Conservation (phyloP, 2,888 invertebrate genomes). For the Gymnosoma rotundatum region DNA sequence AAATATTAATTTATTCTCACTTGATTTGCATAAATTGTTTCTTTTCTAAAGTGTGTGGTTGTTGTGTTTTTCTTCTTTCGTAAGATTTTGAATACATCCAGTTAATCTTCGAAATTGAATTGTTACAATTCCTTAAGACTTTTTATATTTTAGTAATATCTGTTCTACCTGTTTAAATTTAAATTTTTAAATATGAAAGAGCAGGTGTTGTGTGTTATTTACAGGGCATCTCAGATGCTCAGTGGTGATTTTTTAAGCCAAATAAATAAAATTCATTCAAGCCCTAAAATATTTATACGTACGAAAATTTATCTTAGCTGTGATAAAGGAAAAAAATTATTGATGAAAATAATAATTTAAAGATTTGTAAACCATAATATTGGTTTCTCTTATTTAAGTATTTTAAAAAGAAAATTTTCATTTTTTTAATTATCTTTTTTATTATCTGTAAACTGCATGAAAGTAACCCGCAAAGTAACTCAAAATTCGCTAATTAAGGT, state of each 20-base stretch:
- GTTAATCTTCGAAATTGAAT: slow-evolving; percentile 49
- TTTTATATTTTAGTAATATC: background rate
- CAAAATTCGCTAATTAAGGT: slow-evolving; percentile 46
- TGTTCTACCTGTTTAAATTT: background rate
- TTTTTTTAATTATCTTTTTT: slow-evolving; percentile 41
- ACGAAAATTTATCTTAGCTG: no score
- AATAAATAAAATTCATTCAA: no score
- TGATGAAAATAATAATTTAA: no score
- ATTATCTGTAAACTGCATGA: slow-evolving; percentile 34
- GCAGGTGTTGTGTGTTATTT: slow-evolving; percentile 60
- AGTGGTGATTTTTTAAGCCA: no score
- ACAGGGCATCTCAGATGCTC: slow-evolving; percentile 39
- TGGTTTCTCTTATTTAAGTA: background rate
- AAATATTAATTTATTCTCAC: slow-evolving; percentile 40
- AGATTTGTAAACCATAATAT: no score
- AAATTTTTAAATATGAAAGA: background rate
- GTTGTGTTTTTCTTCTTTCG: background rate
- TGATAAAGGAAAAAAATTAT: no score
- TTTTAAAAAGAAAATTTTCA: background rate
- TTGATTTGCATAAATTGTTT: slow-evolving; percentile 66
- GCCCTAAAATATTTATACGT: no score
- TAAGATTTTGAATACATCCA: slow-evolving; percentile 15
- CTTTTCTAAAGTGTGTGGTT: background rate
- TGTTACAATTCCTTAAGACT: slow-evolving; percentile 39
- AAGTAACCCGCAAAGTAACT: slow-evolving; percentile 35